A percentile compares a stretch with the other conserved stretches of the same genome.
phyloP scores from a whole-genome alignment of 2,797 vertebrate genomes.

The Psittacula derbiana region DNA sequence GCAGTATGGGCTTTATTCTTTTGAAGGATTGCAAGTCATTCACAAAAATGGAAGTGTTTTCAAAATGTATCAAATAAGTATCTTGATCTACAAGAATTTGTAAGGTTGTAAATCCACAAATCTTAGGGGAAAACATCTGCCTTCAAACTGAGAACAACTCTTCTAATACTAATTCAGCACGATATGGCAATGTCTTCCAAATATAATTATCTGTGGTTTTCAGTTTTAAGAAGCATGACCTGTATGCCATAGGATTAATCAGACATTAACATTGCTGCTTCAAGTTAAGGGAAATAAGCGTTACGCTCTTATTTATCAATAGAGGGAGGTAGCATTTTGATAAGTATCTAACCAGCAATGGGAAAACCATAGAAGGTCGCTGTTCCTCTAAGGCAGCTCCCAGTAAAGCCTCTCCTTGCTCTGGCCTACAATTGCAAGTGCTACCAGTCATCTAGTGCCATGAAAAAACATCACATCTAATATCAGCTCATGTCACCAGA shows the following conservation, averaged over 20 bases:
- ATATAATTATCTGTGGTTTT: slow-evolving; percentile 41
- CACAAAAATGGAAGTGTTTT: slow-evolving; percentile 22
- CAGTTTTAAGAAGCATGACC: slow-evolving; percentile 48
- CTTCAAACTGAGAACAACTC: slow-evolving; percentile 11
- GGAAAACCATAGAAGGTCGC: background rate
- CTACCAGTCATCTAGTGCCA: background rate
- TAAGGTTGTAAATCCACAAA: background rate
- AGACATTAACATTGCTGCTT: slow-evolving; percentile 46
- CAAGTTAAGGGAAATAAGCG: slow-evolving; percentile 42
- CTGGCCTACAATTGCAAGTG: background rate
- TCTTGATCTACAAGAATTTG: background rate
- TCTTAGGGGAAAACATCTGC: background rate
- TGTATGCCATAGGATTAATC: slow-evolving; percentile 59
- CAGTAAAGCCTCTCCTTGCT: background rate
- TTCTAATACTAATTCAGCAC: background rate
- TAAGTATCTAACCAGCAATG: background rate
- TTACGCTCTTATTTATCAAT: slow-evolving; percentile 2
- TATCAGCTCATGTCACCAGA: background rate
- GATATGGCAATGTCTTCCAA: slow-evolving; percentile 5
- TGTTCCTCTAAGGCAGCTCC: background rate
- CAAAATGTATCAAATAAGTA: background rate
- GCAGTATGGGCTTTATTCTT: background rate
- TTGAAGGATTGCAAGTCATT: slow-evolving; percentile 23
- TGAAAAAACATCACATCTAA: background rate
- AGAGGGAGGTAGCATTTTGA: background rate